phyloP scores from a whole-genome alignment of 2,113 vertebrate genomes.

The Helogale parvula region DNA sequence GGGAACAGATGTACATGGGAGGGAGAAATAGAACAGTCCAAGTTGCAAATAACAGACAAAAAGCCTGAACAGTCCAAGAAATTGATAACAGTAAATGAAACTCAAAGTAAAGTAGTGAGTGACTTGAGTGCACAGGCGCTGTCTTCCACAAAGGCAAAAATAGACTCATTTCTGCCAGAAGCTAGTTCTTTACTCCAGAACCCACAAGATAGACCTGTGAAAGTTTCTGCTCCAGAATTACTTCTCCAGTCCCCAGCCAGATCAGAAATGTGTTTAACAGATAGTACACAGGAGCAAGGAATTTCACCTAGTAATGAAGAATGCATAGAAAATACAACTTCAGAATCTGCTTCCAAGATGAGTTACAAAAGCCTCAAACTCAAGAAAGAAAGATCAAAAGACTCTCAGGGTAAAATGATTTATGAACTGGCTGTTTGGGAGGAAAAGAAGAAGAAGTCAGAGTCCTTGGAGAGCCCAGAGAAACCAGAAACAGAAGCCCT shows the following conservation, averaged over 20 bases:
- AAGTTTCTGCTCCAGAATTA: constrained; percentile 66
- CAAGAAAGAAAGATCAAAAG: constrained; percentile 61
- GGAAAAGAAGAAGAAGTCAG: constrained; percentile 66
- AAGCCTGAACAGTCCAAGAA: constrained; percentile 52
- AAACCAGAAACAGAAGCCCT: constrained; percentile 56
- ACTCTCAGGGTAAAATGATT: constrained; percentile 49
- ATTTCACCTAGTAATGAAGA: constrained; percentile 58
- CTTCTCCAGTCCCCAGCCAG: constrained; percentile 63
- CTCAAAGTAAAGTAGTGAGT: constrained; percentile 52
- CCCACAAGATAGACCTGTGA: constrained; percentile 46
- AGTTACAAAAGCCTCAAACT: constrained; percentile 70
- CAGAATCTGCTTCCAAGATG: constrained; percentile 66
- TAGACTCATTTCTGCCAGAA: constrained; percentile 57
- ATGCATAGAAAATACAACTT: constrained; percentile 68
- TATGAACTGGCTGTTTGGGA: constrained; percentile 44
- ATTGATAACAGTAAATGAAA: constrained; percentile 61
- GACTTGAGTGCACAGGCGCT: constrained; percentile 58
- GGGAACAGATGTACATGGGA: constrained; percentile 53
- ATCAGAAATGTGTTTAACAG: constrained; percentile 61
- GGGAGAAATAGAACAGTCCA: constrained; percentile 57
- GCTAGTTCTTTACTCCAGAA: constrained; percentile 63
- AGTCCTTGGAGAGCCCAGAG: constrained; percentile 58
- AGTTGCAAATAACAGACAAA: constrained; percentile 46
- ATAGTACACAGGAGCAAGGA: constrained; percentile 66
- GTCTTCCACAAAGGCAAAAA: constrained; percentile 70